Base-by-base conservation (phyloP, 1,140 invertebrate genomes). In the Eupristina koningsbergeri region DNA sequence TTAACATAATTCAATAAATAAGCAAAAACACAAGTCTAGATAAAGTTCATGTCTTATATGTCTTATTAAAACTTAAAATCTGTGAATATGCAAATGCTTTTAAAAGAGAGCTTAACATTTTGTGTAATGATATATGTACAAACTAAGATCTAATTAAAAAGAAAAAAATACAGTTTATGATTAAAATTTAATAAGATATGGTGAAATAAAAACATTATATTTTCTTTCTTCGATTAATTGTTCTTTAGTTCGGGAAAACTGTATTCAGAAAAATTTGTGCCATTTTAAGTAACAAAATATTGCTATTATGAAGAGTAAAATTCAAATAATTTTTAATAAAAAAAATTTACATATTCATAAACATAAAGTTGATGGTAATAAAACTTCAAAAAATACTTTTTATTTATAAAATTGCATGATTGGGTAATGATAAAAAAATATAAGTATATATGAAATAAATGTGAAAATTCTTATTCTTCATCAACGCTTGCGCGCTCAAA, bases 361-460 rank as follows among this genome's bases (percentile, higher is more conserved):
- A n/a, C 13, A n/a, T 13, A 76, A 76, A 13, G 9, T 76, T 76
- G 50, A 76, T 58, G 67, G 67, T 71, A 71, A 71, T 41, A 41
- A n/a, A 2, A 41, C 11, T 71, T 39, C n/a, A n/a, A 69, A 69
- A 39, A 9, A 26, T 9, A 17, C 6, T 39, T 6, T 69, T 19
- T 69, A 69, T 39, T 64, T 34, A 34, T 34, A 34, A 34, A 64
- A 31, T 64, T 15, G 34, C 34, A 15, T 64, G 34, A 64, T 34
- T n/a, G n/a, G n/a, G n/a, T n/a, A n/a, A n/a, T n/a, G n/a, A n/a
- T n/a, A n/a, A n/a, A n/a, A n/a, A n/a, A n/a, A n/a, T n/a, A n/a
- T n/a, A n/a, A n/a, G n/a, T n/a, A n/a, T n/a, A n/a, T n/a, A n/a
- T n/a, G n/a, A n/a, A n/a, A n/a, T n/a, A n/a, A n/a, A n/a, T n/a